A percentile compares a stretch with the other conserved stretches of the same genome.
These are phyloP conservation scores for Diachasma alloeum DNA, from an alignment of 1,140 invertebrate species.

Conservation along the genomic window DNA sequence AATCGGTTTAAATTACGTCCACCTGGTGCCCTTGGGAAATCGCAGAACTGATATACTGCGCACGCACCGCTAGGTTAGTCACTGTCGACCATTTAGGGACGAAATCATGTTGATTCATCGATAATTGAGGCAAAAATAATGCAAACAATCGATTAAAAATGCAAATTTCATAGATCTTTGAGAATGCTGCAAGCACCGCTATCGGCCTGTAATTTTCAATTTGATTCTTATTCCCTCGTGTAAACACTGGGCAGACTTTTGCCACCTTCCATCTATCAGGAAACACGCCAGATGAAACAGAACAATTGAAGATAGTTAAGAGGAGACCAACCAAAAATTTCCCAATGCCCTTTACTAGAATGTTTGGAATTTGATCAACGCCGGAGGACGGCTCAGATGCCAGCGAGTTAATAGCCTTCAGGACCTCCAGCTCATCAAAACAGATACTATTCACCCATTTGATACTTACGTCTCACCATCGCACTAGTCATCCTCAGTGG, in stretches of 20 bases:
- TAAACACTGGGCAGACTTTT: too few species aligned
- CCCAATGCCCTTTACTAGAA: too few species aligned
- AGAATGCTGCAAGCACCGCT: conserved; percentile 38
- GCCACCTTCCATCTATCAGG: conserved; percentile 29
- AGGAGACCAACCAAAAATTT: too few species aligned
- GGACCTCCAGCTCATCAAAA: too few species aligned
- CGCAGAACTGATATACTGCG: conserved; percentile 28
- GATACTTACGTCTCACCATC: too few species aligned
- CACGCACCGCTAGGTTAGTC: conserved; percentile 38
- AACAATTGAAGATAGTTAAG: too few species aligned
- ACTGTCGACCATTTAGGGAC: conserved; percentile 34
- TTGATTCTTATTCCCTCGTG: conserved; percentile 9
- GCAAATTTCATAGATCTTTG: conserved; percentile 43
- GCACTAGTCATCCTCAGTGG: too few species aligned
- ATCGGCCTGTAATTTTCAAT: conserved; percentile 43
- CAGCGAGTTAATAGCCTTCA: too few species aligned
- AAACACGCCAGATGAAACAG: too few species aligned
- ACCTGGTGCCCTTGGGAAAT: conserved; percentile 39
- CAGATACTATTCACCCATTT: too few species aligned
- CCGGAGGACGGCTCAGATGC: too few species aligned
- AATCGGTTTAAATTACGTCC: conserved; percentile 46
- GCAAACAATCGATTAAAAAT: conserved; percentile 18
- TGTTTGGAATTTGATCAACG: too few species aligned
- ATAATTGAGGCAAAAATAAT: background rate
- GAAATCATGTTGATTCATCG: conserved; percentile 42